These are phyloP conservation scores for Spatulosminthurus flaviceps DNA, from an alignment of 2,888 invertebrate genomes.

Conservation along the genomic window DNA sequence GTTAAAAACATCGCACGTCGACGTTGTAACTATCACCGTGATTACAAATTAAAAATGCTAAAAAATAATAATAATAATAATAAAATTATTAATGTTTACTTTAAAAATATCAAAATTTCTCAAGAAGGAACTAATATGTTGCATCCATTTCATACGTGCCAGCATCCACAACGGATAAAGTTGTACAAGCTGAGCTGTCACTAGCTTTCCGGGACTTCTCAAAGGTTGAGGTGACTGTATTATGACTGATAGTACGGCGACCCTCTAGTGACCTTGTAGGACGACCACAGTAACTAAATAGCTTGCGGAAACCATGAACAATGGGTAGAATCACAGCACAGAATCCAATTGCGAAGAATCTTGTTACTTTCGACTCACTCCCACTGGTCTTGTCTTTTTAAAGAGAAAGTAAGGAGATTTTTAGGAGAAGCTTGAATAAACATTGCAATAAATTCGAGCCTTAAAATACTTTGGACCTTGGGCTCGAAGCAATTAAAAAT, in stretches of 20 bases:
- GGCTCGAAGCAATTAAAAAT: too few species aligned
- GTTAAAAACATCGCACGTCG: too few species aligned
- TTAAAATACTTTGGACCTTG: too few species aligned
- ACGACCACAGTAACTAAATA: constrained; percentile 60
- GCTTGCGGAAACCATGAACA: constrained; percentile 55
- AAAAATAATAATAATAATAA: too few species aligned
- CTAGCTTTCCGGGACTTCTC: constrained; percentile 62
- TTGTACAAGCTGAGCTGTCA: constrained; percentile 61
- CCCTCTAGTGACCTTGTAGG: constrained; percentile 56
- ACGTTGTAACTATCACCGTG: too few species aligned
- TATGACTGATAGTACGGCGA: constrained; percentile 55
- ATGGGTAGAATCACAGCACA: constrained; percentile 58
- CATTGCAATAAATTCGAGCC: neutral
- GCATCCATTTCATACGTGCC: constrained; percentile 57
- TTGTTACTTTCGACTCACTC: constrained; percentile 45
- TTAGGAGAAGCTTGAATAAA: neutral
- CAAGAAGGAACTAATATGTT: constrained; percentile 29
- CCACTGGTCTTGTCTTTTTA: constrained; percentile 52
- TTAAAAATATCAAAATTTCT: too few species aligned
- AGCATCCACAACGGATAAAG: constrained; percentile 56
- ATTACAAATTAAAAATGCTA: too few species aligned
- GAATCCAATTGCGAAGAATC: constrained; percentile 54
- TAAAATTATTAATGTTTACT: neutral
- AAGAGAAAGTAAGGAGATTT: constrained; percentile 1
- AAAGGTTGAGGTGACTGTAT: constrained; percentile 59